These are phyloP conservation scores for Epistrophe grossulariae DNA, from an alignment of 2,888 invertebrate species.

Conservation along the genomic window DNA sequence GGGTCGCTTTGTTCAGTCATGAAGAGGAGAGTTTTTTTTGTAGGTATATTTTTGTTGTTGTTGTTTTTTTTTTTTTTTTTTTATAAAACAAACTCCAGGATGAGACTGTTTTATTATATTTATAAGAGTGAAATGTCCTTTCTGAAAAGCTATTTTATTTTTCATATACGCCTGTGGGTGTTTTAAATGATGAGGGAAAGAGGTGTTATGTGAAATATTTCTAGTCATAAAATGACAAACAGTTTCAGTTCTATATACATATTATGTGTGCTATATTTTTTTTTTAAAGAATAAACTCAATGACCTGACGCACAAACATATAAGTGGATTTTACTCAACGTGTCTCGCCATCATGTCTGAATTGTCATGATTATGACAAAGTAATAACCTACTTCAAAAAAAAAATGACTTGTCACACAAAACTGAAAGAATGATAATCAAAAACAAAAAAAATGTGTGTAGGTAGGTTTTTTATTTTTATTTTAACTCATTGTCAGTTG, in stretches of 20 bases:
- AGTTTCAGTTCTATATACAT: neutral
- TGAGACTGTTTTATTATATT: conserved; percentile 35
- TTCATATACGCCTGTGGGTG: neutral
- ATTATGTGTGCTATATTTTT: conserved; percentile 34
- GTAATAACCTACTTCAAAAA: conserved; percentile 35
- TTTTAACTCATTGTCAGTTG: neutral
- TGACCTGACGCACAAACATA: conserved; percentile 39
- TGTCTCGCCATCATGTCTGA: conserved; percentile 69
- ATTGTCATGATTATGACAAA: conserved; percentile 53
- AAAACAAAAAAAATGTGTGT: neutral
- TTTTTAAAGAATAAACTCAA: conserved; percentile 18
- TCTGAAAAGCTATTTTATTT: conserved; percentile 17
- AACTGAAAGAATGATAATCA: conserved; percentile 11
- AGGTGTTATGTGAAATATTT: neutral
- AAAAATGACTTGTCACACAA: conserved; percentile 12
- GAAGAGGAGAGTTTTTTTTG: conserved; percentile 15
- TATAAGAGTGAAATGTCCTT: conserved; percentile 4
- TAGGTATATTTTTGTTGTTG: neutral
- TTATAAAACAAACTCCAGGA: conserved; percentile 24
- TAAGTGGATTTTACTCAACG: conserved; percentile 47
- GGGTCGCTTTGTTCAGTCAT: conserved; percentile 51
- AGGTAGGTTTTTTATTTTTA: neutral
- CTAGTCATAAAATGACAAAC: neutral
- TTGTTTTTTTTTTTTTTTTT: conserved; percentile 9
- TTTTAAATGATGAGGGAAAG: no score